Evolutionary conservation across 2,113 vertebrate genomes (phyloP).

Genomic region (Xenotilapia flavipinnis): DNA sequence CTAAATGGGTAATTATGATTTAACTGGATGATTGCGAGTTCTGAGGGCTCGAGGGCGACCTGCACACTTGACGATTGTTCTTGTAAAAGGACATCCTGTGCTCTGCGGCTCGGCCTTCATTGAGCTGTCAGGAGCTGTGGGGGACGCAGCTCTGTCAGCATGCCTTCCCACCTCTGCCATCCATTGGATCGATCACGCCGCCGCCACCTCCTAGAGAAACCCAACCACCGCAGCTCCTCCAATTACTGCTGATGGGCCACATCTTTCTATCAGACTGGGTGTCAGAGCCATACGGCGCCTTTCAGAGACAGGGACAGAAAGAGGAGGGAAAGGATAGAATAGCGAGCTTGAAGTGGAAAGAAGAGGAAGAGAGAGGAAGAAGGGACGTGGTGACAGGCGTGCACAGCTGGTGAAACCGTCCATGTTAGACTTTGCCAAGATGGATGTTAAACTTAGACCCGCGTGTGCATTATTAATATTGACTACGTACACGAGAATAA

Average conservation of each 20-base stretch:
- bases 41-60: conserved; percentile 13
- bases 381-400: conserved; percentile 39
- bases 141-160: conserved; percentile 24
- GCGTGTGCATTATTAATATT: conserved; percentile 69
- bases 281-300: conserved; percentile 8
- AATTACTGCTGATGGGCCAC: conserved; percentile 61
- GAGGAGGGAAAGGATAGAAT: not conserved
- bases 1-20: conserved; percentile 53
- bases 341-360: not conserved
- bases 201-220: conserved; percentile 40
- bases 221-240: conserved; percentile 52
- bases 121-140: conserved; percentile 40
- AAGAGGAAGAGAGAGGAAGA: conserved; percentile 15
- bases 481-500: conserved; percentile 67
- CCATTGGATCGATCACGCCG: conserved; percentile 37
- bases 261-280: conserved; percentile 41
- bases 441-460: conserved; percentile 54
- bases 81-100: conserved; percentile 38
- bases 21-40: conserved; percentile 34
- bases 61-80: conserved; percentile 16
- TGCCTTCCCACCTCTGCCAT: conserved; percentile 26
- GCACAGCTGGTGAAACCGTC: conserved; percentile 18
- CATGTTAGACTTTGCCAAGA: conserved; percentile 63
- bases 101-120: conserved; percentile 17
- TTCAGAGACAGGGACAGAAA: not conserved